A percentile compares a stretch with the other conserved stretches of the same genome.
Evolutionary conservation across 2,113 vertebrate genomes (phyloP).

Genomic region (Rissa tridactyla): DNA sequence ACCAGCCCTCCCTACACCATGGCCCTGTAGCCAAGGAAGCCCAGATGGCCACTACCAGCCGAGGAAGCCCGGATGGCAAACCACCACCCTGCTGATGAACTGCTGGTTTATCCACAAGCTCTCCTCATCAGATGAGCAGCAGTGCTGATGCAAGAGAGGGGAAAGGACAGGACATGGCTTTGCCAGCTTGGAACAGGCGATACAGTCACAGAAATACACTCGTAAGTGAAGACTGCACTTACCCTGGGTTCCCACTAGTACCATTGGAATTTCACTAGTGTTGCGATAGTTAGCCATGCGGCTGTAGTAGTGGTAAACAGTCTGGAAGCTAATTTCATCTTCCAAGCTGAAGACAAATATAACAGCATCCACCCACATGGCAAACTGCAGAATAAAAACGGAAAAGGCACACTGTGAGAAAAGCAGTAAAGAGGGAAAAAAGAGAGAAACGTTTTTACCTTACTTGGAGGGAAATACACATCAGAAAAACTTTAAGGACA

Average conservation of each 20-base stretch:
- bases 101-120: not conserved
- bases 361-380: slow-evolving; percentile 96
- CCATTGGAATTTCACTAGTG: slow-evolving; percentile 89
- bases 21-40: not conserved
- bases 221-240: not conserved
- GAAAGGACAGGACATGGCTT: not conserved
- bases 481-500: not conserved
- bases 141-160: not conserved
- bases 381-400: slow-evolving; percentile 76
- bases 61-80: not conserved
- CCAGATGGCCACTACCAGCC: too few relatives aligned
- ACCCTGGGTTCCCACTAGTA: slow-evolving; percentile 98
- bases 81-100: not conserved
- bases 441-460: not conserved
- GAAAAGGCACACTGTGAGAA: not conserved
- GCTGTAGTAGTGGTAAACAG: slow-evolving; percentile 97
- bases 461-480: not conserved
- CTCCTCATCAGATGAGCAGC: not conserved
- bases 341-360: slow-evolving; percentile 98
- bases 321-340: slow-evolving; percentile 98
- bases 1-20: rapidly evolving
- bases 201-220: rapidly evolving
- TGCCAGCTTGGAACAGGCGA: rapidly evolving
- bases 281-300: slow-evolving; percentile 92
- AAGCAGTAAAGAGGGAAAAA: not conserved